These are phyloP conservation scores for Cyclina sinensis DNA, from an alignment of 1,140 invertebrate species.

Conservation along the genomic window DNA sequence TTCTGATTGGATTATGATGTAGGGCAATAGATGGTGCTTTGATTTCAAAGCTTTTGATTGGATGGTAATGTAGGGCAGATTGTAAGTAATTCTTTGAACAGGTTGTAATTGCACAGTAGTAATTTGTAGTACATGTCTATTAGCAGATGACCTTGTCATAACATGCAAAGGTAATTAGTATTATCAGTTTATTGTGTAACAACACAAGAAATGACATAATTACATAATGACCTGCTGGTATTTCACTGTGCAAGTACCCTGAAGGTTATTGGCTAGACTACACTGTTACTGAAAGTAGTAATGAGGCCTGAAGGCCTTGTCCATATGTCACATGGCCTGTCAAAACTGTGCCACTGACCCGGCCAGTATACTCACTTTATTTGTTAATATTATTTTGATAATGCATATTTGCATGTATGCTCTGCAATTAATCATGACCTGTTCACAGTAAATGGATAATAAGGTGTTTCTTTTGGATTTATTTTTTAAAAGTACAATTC, in stretches of 20 bases:
- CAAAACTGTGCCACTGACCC: constrained; percentile 35
- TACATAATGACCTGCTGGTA: constrained; percentile 6
- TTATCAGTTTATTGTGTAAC: neutral
- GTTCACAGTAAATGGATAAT: no score
- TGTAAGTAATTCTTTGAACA: no score
- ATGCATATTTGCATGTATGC: neutral
- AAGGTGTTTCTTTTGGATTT: no score
- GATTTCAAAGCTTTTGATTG: no score
- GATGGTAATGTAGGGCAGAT: no score
- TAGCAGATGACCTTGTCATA: neutral
- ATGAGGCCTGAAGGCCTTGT: neutral
- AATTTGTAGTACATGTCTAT: neutral
- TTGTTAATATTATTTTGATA: neutral
- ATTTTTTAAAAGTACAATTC: no score
- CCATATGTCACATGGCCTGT: constrained; percentile 15
- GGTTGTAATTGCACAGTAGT: no score
- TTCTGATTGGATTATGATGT: no score
- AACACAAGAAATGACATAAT: neutral
- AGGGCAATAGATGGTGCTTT: no score
- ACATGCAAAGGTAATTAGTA: constrained; percentile 19
- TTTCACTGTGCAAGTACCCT: constrained; percentile 21
- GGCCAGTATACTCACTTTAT: neutral
- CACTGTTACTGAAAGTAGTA: neutral
- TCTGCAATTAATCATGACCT: no score
- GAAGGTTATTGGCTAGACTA: constrained; percentile 25